Percentiles rank a stretch among this genome's conserved stretches.
phyloP scores from a whole-genome alignment of 2,797 vertebrate genomes.

The Arnoldichthys spilopterus region DNA sequence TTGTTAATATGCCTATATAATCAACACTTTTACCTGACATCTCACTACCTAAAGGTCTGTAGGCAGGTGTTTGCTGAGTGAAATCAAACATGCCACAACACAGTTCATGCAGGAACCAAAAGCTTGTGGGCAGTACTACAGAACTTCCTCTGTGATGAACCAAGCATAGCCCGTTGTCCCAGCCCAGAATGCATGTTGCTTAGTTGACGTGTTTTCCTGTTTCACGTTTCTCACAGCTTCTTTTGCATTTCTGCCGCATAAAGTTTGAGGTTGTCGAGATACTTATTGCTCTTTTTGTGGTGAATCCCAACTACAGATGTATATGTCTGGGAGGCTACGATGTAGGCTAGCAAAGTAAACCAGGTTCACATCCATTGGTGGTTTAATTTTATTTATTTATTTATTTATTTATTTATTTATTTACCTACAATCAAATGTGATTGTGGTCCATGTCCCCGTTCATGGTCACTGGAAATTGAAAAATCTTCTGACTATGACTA shows the following conservation, averaged over 20 bases:
- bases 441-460: constrained; percentile 6
- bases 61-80: not conserved
- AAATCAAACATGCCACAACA: not conserved
- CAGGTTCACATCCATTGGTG: not conserved
- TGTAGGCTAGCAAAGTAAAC: constrained; percentile 24
- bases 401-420: constrained; percentile 8
- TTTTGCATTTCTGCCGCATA: constrained; percentile 41
- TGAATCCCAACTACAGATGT: not conserved
- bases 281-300: constrained; percentile 33
- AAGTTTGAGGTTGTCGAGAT: constrained; percentile 31
- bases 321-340: not conserved
- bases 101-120: not conserved
- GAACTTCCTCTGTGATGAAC: not conserved
- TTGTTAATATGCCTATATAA: not conserved
- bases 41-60: not conserved
- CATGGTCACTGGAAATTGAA: constrained; percentile 31
- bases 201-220: constrained; percentile 54
- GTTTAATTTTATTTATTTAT: not conserved
- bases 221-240: constrained; percentile 28
- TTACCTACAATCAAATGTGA: constrained; percentile 12
- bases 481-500: constrained; percentile 57
- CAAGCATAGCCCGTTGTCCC: constrained; percentile 10
- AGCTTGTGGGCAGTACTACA: not conserved
- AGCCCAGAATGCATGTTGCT: not conserved
- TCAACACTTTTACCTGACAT: no score